Percentiles rank a stretch among this genome's conserved stretches.
Evolutionary conservation across 2,113 vertebrate genomes (phyloP).

Genomic region (Indicator indicator): DNA sequence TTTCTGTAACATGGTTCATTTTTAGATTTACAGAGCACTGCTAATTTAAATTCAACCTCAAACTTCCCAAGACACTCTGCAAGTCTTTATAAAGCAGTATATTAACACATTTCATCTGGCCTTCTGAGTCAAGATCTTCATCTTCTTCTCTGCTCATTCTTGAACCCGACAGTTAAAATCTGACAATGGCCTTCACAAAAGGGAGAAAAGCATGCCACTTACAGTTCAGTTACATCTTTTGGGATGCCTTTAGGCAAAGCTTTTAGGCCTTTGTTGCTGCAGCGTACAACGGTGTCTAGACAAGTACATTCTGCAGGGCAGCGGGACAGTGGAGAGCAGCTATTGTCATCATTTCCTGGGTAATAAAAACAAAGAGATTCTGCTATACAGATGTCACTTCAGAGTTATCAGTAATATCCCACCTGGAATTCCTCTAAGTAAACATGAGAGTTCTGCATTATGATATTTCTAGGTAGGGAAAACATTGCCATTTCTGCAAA

Average conservation of each 20-base stretch:
- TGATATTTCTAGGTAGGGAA: background rate
- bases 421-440: background rate
- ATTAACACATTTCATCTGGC: background rate
- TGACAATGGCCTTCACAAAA: background rate
- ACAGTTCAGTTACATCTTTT: constrained; percentile 96
- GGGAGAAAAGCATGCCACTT: constrained; percentile 70
- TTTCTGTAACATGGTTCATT: background rate
- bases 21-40: background rate
- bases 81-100: background rate
- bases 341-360: constrained; percentile 94
- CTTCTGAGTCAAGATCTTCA: background rate
- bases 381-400: background rate
- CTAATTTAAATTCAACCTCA: background rate
- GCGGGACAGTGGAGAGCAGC: constrained; percentile 90
- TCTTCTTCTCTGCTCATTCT: background rate
- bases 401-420: background rate
- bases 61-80: background rate
- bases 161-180: background rate
- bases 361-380: constrained; percentile 15
- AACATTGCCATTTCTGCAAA: background rate
- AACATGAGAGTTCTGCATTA: background rate
- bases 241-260: constrained; percentile 92
- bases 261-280: constrained; percentile 96
- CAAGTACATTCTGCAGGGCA: constrained; percentile 96
- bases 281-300: constrained; percentile 96